Base-by-base conservation (phyloP, 2,113 vertebrate species). In the Andinoacara biseriatus region DNA sequence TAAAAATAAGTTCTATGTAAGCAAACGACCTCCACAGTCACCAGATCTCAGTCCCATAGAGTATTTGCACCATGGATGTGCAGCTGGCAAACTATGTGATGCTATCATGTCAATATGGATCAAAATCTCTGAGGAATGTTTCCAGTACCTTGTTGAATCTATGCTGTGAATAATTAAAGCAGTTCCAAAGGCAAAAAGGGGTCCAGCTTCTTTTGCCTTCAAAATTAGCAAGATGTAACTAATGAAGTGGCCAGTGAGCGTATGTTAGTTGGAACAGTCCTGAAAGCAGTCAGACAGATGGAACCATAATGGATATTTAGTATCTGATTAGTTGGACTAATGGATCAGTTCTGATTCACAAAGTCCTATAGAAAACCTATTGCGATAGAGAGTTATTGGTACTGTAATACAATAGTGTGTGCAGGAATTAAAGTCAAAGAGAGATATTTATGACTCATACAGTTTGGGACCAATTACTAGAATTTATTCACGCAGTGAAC, bases 211-310 rank as follows among this genome's bases (percentile, higher is more conserved):
- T 7, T 33, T 33, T 33, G 33, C 29, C 65, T 38, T 38, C 9
- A 7, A 24, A 0, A 0, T 43, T 13, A 13, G 24, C 5, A 49
- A 31, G 24, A n/a, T 69, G 65, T 31, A 69, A 29, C 43, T 69
- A 26, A 69, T 69, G 65, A 20, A 52, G 65, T 49, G 43, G 65
- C 63, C 43, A 38, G 24, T 18, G 40, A 49, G 24, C 29, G 40
- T 43, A 84, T 49, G 87, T 92, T 87, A 91, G 91, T 87, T 10
- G 2, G 81, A 86, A 59, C 69, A 76, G 54, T 76, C 82, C 85
- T 87, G 78, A 79, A 86, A 74, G 81, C 86, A 89, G 84, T 84
- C 86, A 85, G 87, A 80, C 86, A 86, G 78, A 92, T 89, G 87
- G 67, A 78, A 74, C 38, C 80, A 90, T 10, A 26, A 91, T 89